Conservation (phyloP, 2,888 invertebrate genomes). For the Nomada flava region DNA sequence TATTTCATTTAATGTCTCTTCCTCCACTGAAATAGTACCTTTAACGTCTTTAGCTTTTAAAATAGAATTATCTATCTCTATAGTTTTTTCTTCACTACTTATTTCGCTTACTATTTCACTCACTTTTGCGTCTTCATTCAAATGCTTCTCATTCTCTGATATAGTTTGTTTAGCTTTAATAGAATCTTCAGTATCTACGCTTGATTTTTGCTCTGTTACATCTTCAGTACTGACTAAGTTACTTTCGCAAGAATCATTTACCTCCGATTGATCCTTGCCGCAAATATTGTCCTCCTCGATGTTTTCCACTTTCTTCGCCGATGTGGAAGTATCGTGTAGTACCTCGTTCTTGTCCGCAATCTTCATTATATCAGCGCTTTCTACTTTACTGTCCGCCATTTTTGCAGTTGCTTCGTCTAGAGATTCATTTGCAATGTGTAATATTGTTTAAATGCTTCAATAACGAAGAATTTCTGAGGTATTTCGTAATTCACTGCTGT, state of each 20-base stretch:
- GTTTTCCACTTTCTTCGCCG: constrained; percentile 20
- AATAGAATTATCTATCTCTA: constrained; percentile 2
- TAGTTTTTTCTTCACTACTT: constrained; percentile 9
- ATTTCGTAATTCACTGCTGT: constrained; percentile 1
- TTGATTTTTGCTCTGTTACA: constrained; percentile 5
- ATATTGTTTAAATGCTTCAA: constrained; percentile 23
- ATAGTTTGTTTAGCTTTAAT: constrained; percentile 2
- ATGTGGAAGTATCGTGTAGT: constrained; percentile 19
- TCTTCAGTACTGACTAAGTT: not conserved
- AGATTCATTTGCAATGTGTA: constrained; percentile 44
- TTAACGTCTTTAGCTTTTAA: constrained; percentile 31
- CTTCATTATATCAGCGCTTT: constrained; percentile 30
- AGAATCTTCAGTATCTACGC: constrained; percentile 1
- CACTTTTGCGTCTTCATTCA: not conserved
- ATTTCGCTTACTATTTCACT: constrained; percentile 10
- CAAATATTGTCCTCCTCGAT: not conserved
- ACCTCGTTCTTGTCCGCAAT: constrained; percentile 21
- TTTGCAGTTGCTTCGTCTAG: constrained; percentile 31
- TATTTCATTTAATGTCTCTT: constrained; percentile 54
- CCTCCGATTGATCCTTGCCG: constrained; percentile 14
- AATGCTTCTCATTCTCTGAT: constrained; percentile 26
- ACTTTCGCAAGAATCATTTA: constrained; percentile 23
- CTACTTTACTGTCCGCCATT: constrained; percentile 60
- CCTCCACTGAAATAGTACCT: constrained; percentile 27
- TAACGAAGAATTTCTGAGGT: constrained; percentile 2